Conservation (phyloP, 53 echinoderm and acorn worm species). For the Astropecten irregularis region DNA sequence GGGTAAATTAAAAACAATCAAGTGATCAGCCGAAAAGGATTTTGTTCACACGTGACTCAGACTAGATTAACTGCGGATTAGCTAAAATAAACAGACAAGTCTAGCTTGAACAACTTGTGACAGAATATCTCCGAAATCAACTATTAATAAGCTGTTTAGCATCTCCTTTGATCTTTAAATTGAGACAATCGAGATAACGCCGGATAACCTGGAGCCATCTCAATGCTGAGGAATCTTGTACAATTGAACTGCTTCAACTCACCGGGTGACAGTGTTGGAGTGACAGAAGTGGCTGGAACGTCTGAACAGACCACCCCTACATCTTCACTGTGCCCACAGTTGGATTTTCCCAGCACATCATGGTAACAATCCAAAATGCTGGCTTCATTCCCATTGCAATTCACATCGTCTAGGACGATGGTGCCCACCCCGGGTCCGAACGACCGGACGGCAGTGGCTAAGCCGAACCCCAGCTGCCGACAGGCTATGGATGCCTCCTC, state of each 20-base stretch:
- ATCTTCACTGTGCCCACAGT: not conserved
- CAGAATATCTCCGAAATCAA: no score
- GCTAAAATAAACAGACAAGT: no score
- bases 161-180: no score
- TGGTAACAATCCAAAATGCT: slow-evolving; percentile 23
- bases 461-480: slow-evolving; percentile 11
- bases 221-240: no score
- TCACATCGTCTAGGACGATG: not conserved
- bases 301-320: slow-evolving; percentile 3
- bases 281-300: not conserved
- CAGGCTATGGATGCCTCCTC: slow-evolving; percentile 10
- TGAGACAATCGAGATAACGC: no score
- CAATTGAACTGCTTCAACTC: no score
- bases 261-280: not conserved
- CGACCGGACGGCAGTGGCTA: not conserved
- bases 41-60: not conserved
- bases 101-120: no score
- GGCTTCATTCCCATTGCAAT: slow-evolving; percentile 33
- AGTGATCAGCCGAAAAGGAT: not conserved
- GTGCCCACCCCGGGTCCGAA: not conserved
- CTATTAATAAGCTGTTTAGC: no score
- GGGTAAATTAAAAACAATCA: not conserved
- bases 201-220: no score
- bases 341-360: not conserved
- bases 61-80: no score